Base-by-base conservation (phyloP, 2,797 vertebrate genomes). In the Channallabes apus region DNA sequence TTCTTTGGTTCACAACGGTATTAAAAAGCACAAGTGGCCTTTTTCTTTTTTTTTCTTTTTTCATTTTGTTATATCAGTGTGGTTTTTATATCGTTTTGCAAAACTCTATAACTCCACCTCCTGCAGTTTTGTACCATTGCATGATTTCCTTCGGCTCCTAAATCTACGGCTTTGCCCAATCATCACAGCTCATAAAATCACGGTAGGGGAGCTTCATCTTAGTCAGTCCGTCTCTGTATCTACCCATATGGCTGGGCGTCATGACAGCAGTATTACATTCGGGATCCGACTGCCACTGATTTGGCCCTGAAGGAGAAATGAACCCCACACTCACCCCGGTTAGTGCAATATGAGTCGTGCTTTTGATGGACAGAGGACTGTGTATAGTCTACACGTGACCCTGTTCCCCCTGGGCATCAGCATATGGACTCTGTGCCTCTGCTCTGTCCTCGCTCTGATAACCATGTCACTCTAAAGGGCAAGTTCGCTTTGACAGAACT, bases 401-500 rank as follows among this genome's bases (percentile, higher is more conserved):
- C 67, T 84, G 56, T 78, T 80, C 62, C 79, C 75, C 75, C 65
- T 76, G 83, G 73, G 79, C 78, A 72, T 41, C 81, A 83, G 35
- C 69, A 73, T 82, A 82, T 65, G 71, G 86, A 83, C 79, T 29
- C 78, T 29, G 58, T 82, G 38, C 61, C 75, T 87, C 75, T 8
- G 27, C 41, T 76, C 46, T 35, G 46, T 64, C 71, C 69, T 77
- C 76, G 0, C n/a, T 79, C 51, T 41, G 56, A 84, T 76, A 82
- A 51, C 73, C 69, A 27, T 80, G 85, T 87, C 87, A 84, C 72
- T 71, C 35, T 64, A 87, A 86, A 89, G 68, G 87, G 54, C 62
- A 56, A 38, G 46, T 35, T 84, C 14, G 18, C 67, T 87, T 58
- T 88, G 83, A 88, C 85, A 89, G 81, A 77, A 80, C 83, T 87